These are phyloP conservation scores for Mesocentrotus franciscanus DNA, from an alignment of 53 echinoderm and acorn worm species.

Conservation along the genomic window DNA sequence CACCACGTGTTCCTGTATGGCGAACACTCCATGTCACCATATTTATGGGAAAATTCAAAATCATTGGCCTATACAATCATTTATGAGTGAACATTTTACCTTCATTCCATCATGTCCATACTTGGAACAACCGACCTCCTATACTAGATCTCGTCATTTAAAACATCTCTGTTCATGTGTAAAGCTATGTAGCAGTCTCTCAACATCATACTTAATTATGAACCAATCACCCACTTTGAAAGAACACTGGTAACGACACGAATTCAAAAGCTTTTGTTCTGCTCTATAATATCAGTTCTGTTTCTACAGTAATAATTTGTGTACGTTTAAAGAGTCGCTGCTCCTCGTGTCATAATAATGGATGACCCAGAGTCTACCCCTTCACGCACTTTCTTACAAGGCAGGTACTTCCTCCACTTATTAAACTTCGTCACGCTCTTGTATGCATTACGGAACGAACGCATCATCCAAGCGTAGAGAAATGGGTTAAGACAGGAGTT, in stretches of 20 bases:
- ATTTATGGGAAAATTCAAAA: too few relatives aligned
- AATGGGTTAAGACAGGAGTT: constrained; percentile 83
- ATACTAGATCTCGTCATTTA: too few relatives aligned
- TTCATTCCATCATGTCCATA: background rate
- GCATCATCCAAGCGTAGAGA: constrained; percentile 88
- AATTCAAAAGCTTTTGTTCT: background rate
- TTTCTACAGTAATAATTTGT: background rate
- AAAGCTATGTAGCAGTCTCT: too few relatives aligned
- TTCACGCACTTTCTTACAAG: constrained; percentile 52
- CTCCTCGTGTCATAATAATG: constrained; percentile 33
- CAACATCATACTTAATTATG: background rate
- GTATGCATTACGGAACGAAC: constrained; percentile 81
- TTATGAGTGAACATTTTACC: background rate
- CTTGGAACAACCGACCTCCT: background rate
- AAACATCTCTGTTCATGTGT: too few relatives aligned
- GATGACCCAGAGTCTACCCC: constrained; percentile 27
- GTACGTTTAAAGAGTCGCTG: background rate
- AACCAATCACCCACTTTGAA: background rate
- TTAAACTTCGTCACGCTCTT: constrained; percentile 69
- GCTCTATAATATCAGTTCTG: background rate
- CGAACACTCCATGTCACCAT: background rate
- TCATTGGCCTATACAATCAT: too few relatives aligned
- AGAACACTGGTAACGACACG: background rate
- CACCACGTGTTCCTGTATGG: background rate
- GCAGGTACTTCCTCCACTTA: constrained; percentile 55